Evolutionary conservation across 2,113 vertebrate species (phyloP).

Genomic region (Bos taurus): ARS-UCD2.0 NC_037331.1:51100001-51100500

Average conservation of each 20-base stretch:
- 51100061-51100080: background rate
- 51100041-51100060: background rate
- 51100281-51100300: background rate
- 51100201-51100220: background rate
- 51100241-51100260: background rate
- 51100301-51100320: background rate
- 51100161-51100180: background rate
- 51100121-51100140: background rate
- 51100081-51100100: background rate
- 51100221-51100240: background rate
- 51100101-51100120: background rate
- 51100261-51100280: background rate
- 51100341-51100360: background rate
- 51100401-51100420: background rate
- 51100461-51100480: background rate
- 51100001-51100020: background rate
- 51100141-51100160: background rate
- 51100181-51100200: background rate
- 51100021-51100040: background rate
- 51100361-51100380: background rate
- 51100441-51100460: background rate
- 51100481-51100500: background rate
- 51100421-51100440: background rate
- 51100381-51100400: background rate
- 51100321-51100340: background rate